These are phyloP conservation scores for Diadromus collaris DNA, from an alignment of 2,888 invertebrate species.

Conservation along the genomic window DNA sequence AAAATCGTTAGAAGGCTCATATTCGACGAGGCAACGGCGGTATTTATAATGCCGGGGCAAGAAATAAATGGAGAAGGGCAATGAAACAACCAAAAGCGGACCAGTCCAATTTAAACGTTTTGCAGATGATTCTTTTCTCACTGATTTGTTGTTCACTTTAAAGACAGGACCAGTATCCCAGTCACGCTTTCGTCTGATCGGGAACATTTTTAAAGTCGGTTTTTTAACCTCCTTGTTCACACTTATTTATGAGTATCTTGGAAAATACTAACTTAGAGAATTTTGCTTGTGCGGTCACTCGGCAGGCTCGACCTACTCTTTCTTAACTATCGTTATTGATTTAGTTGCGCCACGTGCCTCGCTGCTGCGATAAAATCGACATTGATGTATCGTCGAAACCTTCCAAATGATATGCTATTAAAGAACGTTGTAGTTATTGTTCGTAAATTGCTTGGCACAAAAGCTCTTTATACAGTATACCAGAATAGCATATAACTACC, in stretches of 20 bases:
- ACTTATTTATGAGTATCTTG: too few species aligned
- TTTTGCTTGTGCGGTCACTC: background rate
- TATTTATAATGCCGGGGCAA: conserved; percentile 36
- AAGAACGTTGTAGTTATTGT: conserved; percentile 66
- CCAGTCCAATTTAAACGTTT: background rate
- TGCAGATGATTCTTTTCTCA: background rate
- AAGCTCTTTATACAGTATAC: conserved; percentile 31
- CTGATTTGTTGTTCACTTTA: background rate
- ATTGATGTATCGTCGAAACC: conserved; percentile 65
- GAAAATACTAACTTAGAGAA: too few species aligned
- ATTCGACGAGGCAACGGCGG: conserved; percentile 33
- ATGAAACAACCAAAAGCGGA: conserved; percentile 19
- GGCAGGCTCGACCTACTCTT: conserved; percentile 50
- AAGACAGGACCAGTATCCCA: background rate
- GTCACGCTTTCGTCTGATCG: background rate
- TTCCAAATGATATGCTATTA: conserved; percentile 70
- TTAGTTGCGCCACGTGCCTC: conserved; percentile 48
- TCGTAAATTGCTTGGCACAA: conserved; percentile 63
- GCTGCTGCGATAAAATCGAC: conserved; percentile 65
- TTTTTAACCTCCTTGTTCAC: background rate
- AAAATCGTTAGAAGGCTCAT: conserved; percentile 40
- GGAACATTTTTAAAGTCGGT: background rate
- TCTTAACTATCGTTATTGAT: conserved; percentile 59
- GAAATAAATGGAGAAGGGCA: background rate
- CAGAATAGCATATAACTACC: background rate